A percentile compares a stretch with the other conserved stretches of the same genome.
Conservation (phyloP, 2,797 vertebrate species). For the Enteromius treurensis region DNA sequence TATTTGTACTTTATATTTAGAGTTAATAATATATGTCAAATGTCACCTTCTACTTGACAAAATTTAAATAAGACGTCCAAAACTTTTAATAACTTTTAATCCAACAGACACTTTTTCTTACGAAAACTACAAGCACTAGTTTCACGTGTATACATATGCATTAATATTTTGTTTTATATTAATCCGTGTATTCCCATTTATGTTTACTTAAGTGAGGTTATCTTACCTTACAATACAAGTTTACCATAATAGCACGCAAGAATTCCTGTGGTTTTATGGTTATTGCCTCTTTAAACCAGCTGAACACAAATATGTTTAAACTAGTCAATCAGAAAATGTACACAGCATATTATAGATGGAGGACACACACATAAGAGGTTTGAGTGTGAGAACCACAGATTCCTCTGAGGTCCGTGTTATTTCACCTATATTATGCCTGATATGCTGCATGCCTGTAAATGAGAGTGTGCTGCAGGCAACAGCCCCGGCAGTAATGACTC, state of each 20-base stretch:
- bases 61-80: neutral
- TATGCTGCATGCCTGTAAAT: neutral
- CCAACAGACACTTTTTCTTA: neutral
- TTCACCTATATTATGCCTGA: neutral
- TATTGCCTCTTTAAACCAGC: neutral
- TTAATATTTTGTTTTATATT: neutral
- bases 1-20: too few species aligned
- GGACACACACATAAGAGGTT: neutral
- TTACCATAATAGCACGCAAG: neutral
- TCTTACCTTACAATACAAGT: neutral
- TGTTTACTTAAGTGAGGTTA: neutral
- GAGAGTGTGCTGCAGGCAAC: neutral
- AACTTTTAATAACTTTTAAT: neutral
- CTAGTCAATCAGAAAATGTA: conserved; percentile 15
- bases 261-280: conserved; percentile 35
- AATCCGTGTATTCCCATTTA: neutral
- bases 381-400: neutral
- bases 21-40: neutral
- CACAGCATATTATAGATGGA: conserved; percentile 3
- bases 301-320: conserved; percentile 15
- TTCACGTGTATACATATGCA: neutral
- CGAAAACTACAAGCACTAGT: neutral
- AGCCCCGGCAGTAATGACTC: neutral
- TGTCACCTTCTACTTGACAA: neutral
- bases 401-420: conserved; percentile 23